Evolutionary conservation across 2,888 invertebrate genomes (phyloP).

Genomic region (Apamea monoglypha): DNA sequence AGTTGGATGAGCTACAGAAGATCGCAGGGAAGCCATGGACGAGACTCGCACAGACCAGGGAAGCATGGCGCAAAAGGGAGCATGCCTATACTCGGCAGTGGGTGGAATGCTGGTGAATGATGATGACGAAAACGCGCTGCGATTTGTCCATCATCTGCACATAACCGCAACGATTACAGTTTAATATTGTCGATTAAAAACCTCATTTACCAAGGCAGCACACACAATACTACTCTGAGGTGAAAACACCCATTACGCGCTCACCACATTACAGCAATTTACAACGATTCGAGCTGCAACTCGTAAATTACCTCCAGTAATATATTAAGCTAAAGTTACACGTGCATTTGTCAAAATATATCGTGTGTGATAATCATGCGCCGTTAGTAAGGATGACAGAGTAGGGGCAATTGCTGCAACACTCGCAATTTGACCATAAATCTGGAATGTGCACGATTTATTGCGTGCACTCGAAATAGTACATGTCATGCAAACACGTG

Average conservation of each 20-base stretch:
- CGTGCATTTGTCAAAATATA: conserved; percentile 56
- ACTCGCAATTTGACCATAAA: conserved; percentile 45
- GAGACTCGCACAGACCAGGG: neutral
- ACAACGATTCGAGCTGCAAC: conserved; percentile 9
- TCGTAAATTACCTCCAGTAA: conserved; percentile 43
- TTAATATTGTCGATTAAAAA: neutral
- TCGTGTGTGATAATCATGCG: conserved; percentile 54
- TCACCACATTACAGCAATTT: conserved; percentile 22
- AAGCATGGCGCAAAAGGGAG: neutral
- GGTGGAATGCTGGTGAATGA: neutral
- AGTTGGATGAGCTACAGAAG: neutral
- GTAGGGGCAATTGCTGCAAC: conserved; percentile 37
- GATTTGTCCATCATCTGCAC: neutral
- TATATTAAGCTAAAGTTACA: conserved; percentile 32
- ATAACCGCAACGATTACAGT: too few relatives aligned
- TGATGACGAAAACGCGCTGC: neutral
- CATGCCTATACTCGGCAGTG: too few relatives aligned
- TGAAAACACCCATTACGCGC: neutral
- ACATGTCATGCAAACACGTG: conserved; percentile 11
- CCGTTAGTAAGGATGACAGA: conserved; percentile 46
- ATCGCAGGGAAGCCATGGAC: too few relatives aligned
- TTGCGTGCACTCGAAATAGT: conserved; percentile 43
- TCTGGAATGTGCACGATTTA: conserved; percentile 50
- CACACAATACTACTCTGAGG: neutral
- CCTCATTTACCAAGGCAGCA: neutral